Conservation (phyloP, 2,113 vertebrate genomes). For the Grantiella picta region DNA sequence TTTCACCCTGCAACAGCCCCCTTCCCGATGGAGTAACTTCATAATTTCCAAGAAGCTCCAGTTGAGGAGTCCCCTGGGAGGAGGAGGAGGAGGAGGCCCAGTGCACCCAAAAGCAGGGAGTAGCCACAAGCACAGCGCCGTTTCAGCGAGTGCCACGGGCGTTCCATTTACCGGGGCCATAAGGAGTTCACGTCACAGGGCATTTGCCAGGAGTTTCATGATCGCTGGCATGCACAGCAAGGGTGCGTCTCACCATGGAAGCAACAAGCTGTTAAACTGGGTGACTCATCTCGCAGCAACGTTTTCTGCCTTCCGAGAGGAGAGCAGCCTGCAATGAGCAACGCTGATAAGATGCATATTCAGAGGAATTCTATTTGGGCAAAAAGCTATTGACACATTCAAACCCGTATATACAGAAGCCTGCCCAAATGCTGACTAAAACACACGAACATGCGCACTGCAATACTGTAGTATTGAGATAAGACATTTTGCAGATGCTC, state of each 20-base stretch:
- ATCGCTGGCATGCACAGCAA: neutral
- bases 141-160: neutral
- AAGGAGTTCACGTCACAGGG: conserved; percentile 33
- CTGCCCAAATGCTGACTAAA: neutral
- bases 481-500: neutral
- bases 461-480: neutral
- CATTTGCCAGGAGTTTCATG: neutral
- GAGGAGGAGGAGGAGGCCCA: neutral
- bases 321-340: conserved; percentile 53
- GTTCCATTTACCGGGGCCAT: neutral
- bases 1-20: neutral
- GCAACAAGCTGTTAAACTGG: conserved; percentile 51
- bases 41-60: neutral
- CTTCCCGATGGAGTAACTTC: neutral
- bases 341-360: conserved; percentile 61
- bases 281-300: conserved; percentile 69
- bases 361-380: conserved; percentile 52
- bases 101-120: neutral
- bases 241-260: conserved; percentile 47
- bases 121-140: neutral
- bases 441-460: neutral
- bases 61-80: neutral
- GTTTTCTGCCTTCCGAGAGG: conserved; percentile 15
- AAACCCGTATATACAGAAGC: neutral
- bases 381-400: conserved; percentile 27